phyloP scores from a whole-genome alignment of 2,113 vertebrate species.

The Ceyx margarethae region DNA sequence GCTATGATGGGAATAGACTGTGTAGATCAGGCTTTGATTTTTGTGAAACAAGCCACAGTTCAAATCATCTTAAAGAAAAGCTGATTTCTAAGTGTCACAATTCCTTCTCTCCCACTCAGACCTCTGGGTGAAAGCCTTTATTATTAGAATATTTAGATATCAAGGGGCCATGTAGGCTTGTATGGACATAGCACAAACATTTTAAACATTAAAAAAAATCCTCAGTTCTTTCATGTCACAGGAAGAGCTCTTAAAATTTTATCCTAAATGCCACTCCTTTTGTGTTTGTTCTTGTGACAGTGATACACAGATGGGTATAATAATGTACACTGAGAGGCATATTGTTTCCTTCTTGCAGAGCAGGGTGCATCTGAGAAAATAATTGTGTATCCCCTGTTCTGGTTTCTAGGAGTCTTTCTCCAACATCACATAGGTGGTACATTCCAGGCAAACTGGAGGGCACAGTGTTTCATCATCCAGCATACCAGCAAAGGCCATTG shows the following conservation, averaged over 20 bases:
- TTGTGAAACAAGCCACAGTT: not conserved
- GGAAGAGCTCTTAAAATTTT: not conserved
- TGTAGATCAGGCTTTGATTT: not conserved
- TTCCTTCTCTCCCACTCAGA: not conserved
- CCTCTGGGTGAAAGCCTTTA: not conserved
- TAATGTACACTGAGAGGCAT: accelerated
- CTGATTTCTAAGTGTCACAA: not conserved
- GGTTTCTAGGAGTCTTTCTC: not conserved
- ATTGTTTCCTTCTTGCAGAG: not conserved
- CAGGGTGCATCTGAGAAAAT: not conserved
- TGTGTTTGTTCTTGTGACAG: not conserved
- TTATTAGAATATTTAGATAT: not conserved
- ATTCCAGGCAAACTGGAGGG: not conserved
- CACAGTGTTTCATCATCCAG: accelerated
- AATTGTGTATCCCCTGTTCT: accelerated
- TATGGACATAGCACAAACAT: not conserved
- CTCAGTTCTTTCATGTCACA: not conserved
- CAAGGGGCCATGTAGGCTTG: not conserved
- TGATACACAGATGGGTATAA: no score
- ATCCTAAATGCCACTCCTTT: not conserved
- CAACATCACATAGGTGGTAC: accelerated
- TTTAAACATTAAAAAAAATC: not conserved
- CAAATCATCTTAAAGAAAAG: not conserved
- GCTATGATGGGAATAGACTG: not conserved
- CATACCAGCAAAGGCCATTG: not conserved